Conservation (phyloP, 2,888 invertebrate species). For the Craniophora ligustri region DNA sequence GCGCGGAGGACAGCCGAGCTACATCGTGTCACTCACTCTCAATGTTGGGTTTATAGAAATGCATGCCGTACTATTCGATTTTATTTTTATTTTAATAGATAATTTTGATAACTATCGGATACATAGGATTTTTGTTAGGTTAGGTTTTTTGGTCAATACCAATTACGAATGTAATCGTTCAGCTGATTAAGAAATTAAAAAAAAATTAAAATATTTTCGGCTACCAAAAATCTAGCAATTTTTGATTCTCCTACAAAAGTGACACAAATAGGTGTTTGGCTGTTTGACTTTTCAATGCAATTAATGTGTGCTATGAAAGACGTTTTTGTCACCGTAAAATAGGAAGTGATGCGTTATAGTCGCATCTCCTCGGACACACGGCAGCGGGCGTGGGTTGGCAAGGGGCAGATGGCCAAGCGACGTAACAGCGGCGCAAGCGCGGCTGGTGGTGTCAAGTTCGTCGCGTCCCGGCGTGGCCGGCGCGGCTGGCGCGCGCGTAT, state of each 20-base stretch:
- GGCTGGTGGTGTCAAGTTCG: conserved; percentile 72
- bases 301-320: conserved; percentile 25
- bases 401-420: conserved; percentile 69
- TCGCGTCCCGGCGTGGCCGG: conserved; percentile 60
- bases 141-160: no score
- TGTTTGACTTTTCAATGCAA: conserved; percentile 6
- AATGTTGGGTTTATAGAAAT: conserved; percentile 9
- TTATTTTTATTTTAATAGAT: no score
- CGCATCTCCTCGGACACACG: conserved; percentile 53
- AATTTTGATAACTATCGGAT: no score
- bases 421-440: conserved; percentile 61
- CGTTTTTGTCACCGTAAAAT: conserved; percentile 16
- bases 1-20: conserved; percentile 3
- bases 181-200: no score
- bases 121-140: no score
- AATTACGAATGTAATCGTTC: no score
- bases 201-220: no score
- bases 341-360: conserved; percentile 53
- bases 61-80: background rate
- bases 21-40: conserved; percentile 14
- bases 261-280: no score
- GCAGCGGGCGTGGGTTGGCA: conserved; percentile 57
- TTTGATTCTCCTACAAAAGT: no score
- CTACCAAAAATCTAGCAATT: no score
- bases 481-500: conserved; percentile 71